Conservation (phyloP, 2,888 invertebrate genomes). For the Podotricha telesiphe region DNA sequence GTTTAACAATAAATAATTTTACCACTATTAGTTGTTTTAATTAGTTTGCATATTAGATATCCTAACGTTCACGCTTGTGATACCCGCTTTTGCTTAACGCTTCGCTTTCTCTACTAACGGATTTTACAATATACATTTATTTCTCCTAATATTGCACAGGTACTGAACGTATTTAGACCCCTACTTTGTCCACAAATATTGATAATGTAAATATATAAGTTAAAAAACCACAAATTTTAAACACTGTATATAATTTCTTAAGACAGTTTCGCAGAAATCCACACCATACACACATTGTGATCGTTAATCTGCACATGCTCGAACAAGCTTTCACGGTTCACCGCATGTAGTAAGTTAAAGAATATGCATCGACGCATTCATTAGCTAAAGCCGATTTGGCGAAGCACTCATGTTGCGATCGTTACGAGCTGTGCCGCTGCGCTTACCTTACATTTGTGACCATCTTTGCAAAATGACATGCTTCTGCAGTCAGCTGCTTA, state of each 20-base stretch:
- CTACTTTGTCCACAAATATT: background rate
- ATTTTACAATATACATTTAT: slow-evolving; percentile 9
- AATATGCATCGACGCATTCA: slow-evolving; percentile 51
- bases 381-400: slow-evolving; percentile 57
- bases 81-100: slow-evolving; percentile 74
- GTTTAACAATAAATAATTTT: slow-evolving; percentile 80
- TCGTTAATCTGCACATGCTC: slow-evolving; percentile 45
- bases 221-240: background rate
- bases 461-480: slow-evolving; percentile 59
- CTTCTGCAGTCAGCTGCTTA: slow-evolving; percentile 46
- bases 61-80: slow-evolving; percentile 63
- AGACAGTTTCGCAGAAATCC: slow-evolving; percentile 21
- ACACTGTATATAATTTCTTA: slow-evolving; percentile 9
- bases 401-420: slow-evolving; percentile 64
- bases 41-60: slow-evolving; percentile 68
- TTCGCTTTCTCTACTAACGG: slow-evolving; percentile 67
- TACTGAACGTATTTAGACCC: background rate
- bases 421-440: slow-evolving; percentile 54
- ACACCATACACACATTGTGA: slow-evolving; percentile 45
- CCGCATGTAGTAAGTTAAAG: slow-evolving; percentile 69
- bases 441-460: slow-evolving; percentile 53
- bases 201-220: slow-evolving; percentile 11
- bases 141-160: slow-evolving; percentile 3
- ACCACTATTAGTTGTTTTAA: slow-evolving; percentile 77
- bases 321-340: slow-evolving; percentile 60